Percentiles rank a stretch among this genome's conserved stretches.
phyloP scores from a whole-genome alignment of 2,888 invertebrate species.

The Leptopterna dolabrata region DNA sequence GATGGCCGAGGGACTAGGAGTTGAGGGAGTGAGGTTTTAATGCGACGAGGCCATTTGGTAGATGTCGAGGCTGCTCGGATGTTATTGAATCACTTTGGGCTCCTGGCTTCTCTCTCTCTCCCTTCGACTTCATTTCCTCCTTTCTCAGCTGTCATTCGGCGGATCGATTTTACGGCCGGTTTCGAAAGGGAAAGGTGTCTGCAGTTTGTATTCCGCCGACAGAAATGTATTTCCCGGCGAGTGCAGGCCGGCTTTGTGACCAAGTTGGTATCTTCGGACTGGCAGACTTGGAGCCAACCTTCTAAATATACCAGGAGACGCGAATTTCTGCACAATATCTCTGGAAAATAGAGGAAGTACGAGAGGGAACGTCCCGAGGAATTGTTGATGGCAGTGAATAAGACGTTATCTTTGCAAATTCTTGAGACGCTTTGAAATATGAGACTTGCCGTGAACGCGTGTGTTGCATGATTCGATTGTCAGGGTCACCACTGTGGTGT shows the following conservation, averaged over 20 bases:
- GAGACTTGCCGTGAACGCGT: too few species aligned
- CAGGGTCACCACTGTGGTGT: too few species aligned
- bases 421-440: too few species aligned
- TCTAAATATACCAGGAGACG: not conserved
- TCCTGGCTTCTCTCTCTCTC: not conserved
- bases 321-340: too few species aligned
- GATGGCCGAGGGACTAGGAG: not conserved
- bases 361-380: too few species aligned
- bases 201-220: not conserved
- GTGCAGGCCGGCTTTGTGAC: not conserved
- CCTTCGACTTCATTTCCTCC: not conserved
- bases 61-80: slow-evolving; percentile 3
- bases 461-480: too few species aligned
- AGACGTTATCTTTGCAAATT: too few species aligned
- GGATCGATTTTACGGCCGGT: not conserved
- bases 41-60: slow-evolving; percentile 22
- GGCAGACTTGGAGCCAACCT: not conserved
- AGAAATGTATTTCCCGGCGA: not conserved
- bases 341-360: too few species aligned
- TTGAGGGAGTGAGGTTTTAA: slow-evolving; percentile 18
- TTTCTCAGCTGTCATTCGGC: slow-evolving; percentile 7
- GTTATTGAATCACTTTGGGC: slow-evolving; percentile 31
- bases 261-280: not conserved
- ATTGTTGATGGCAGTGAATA: too few species aligned
- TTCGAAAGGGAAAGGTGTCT: slow-evolving; percentile 4